phyloP scores from a whole-genome alignment of 2,797 vertebrate species.

The Phoebastria nigripes region DNA sequence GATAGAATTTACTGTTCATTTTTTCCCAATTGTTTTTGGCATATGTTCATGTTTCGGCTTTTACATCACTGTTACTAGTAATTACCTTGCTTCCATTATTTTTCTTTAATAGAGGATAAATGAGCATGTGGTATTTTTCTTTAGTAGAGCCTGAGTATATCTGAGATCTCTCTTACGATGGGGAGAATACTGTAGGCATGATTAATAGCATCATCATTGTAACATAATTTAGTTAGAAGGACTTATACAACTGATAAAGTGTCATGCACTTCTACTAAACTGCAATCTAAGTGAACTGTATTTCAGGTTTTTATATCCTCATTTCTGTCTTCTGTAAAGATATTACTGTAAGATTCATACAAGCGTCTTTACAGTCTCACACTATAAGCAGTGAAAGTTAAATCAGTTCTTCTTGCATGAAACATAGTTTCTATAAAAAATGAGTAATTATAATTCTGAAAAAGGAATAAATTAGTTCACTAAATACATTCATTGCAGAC shows the following conservation, averaged over 20 bases:
- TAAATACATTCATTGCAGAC: slow-evolving; percentile 33
- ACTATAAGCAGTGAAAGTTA: slow-evolving; percentile 53
- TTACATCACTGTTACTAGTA: slow-evolving; percentile 35
- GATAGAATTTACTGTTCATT: slow-evolving; percentile 49
- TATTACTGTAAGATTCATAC: slow-evolving; percentile 53
- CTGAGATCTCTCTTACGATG: slow-evolving; percentile 26
- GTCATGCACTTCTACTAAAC: slow-evolving; percentile 65
- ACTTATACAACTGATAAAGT: slow-evolving; percentile 64
- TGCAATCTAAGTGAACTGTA: slow-evolving; percentile 61
- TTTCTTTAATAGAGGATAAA: slow-evolving; percentile 59
- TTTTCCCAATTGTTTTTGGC: slow-evolving; percentile 58
- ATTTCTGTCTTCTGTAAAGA: slow-evolving; percentile 64
- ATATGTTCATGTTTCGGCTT: slow-evolving; percentile 64
- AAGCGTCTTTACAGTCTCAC: slow-evolving; percentile 51
- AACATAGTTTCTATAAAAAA: slow-evolving; percentile 53
- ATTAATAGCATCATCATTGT: slow-evolving; percentile 63
- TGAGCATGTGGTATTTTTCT: slow-evolving; percentile 43
- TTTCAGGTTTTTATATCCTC: slow-evolving; percentile 68
- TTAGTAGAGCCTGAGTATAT: slow-evolving; percentile 20
- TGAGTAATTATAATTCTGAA: slow-evolving; percentile 33
- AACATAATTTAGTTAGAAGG: slow-evolving; percentile 71
- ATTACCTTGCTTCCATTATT: slow-evolving; percentile 58
- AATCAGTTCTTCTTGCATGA: slow-evolving; percentile 61
- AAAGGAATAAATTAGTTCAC: slow-evolving; percentile 44
- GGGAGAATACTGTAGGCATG: slow-evolving; percentile 5